phyloP scores from a whole-genome alignment of 2,888 invertebrate genomes.

The Yponomeuta sedellus region DNA sequence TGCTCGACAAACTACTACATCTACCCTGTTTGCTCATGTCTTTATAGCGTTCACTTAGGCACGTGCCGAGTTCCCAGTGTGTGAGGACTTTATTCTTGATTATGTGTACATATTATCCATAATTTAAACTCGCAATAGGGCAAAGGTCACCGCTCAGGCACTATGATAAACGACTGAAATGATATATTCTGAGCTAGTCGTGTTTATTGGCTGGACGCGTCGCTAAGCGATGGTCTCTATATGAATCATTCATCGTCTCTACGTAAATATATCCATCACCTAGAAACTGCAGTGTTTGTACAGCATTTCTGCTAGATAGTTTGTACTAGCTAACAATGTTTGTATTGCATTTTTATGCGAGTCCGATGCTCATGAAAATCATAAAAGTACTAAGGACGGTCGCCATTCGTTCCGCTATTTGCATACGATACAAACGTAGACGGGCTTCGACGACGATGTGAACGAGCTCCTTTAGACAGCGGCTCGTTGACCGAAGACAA shows the following conservation, averaged over 20 bases:
- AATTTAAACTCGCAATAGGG: neutral
- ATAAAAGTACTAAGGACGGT: conserved; percentile 57
- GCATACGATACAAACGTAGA: conserved; percentile 69
- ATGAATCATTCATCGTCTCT: conserved; percentile 7
- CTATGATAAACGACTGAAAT: neutral
- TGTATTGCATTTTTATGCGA: conserved; percentile 13
- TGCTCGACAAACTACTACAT: conserved; percentile 37
- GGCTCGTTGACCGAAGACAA: conserved; percentile 58
- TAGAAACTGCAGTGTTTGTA: neutral
- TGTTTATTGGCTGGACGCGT: conserved; percentile 5
- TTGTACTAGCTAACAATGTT: conserved; percentile 10
- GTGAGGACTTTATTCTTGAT: conserved; percentile 7
- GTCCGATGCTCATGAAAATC: conserved; percentile 38
- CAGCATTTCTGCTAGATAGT: conserved; percentile 2
- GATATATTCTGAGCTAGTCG: neutral
- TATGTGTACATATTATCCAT: neutral
- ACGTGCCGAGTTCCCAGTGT: conserved; percentile 3
- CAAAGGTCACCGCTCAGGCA: neutral
- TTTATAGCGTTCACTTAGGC: conserved; percentile 19
- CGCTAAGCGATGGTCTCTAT: conserved; percentile 8
- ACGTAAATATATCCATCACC: conserved; percentile 3
- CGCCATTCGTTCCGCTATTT: conserved; percentile 66
- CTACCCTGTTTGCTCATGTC: neutral
- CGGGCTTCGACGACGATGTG: conserved; percentile 43
- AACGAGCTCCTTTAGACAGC: conserved; percentile 57